Evolutionary conservation across 1,140 invertebrate genomes (phyloP).

Genomic region (Eubasilissa regina): DNA sequence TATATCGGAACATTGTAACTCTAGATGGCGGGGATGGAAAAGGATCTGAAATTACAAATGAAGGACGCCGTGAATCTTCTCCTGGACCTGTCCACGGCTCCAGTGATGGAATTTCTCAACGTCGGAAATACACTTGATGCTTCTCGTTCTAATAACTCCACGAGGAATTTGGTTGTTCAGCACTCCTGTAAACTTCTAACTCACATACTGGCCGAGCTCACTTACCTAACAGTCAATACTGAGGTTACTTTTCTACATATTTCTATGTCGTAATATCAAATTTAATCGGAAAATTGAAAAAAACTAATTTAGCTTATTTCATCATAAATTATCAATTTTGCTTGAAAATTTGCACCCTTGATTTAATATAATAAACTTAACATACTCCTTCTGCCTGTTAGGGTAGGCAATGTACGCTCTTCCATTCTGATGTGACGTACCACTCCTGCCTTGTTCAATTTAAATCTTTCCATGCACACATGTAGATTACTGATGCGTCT

Average conservation of each 20-base stretch:
- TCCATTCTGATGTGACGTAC: too few relatives aligned
- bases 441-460: too few relatives aligned
- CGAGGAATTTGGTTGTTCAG: constrained; percentile 75
- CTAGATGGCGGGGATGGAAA: not conserved
- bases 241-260: constrained; percentile 59
- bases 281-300: too few relatives aligned
- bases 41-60: constrained; percentile 77
- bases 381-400: too few relatives aligned
- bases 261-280: not conserved
- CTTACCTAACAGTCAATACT: constrained; percentile 76
- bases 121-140: not conserved
- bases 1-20: too few relatives aligned
- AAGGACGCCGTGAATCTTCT: constrained; percentile 88
- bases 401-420: too few relatives aligned
- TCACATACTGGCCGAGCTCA: constrained; percentile 90
- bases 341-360: too few relatives aligned
- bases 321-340: too few relatives aligned
- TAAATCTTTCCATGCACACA: too few relatives aligned
- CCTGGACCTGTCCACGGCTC: constrained; percentile 85
- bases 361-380: too few relatives aligned
- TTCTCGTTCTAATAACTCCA: not conserved
- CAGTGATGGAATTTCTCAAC: constrained; percentile 75
- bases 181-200: constrained; percentile 91
- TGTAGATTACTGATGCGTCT: too few relatives aligned
- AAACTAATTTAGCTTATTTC: too few relatives aligned